Evolutionary conservation across 2,888 invertebrate species (phyloP).

Genomic region (Augochlorella aurata): DNA sequence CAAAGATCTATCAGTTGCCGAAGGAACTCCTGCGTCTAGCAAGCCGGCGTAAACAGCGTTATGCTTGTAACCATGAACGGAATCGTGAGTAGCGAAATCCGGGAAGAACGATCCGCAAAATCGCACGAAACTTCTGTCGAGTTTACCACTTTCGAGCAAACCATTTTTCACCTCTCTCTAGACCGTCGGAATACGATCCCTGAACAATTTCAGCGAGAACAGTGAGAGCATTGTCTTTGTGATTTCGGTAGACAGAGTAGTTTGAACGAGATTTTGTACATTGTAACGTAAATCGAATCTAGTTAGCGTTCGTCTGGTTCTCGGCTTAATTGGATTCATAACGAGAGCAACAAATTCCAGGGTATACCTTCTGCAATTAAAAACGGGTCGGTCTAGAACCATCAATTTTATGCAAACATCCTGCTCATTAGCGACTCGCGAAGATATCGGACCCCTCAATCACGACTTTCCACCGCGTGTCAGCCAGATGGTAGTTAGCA

Average conservation of each 20-base stretch:
- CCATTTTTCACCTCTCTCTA: neutral
- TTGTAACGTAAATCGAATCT: no score
- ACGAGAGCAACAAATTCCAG: no score
- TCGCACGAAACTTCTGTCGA: neutral
- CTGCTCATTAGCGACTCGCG: no score
- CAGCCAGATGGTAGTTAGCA: no score
- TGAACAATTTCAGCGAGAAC: neutral
- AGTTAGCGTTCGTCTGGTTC: no score
- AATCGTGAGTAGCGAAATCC: slow-evolving; percentile 73
- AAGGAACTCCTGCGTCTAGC: slow-evolving; percentile 68
- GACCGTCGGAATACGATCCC: neutral
- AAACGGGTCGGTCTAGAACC: no score
- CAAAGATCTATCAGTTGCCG: slow-evolving; percentile 79
- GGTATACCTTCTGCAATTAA: no score
- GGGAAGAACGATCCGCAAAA: neutral
- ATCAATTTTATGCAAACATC: no score
- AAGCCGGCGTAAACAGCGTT: slow-evolving; percentile 54
- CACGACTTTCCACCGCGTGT: no score
- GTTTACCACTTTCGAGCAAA: neutral
- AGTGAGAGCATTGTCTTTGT: neutral
- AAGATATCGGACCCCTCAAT: no score
- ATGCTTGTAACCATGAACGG: slow-evolving; percentile 67
- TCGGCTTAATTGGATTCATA: no score
- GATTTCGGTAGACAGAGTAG: neutral
- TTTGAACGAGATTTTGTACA: no score